Evolutionary conservation across 2,888 invertebrate species (phyloP), one percentile per base, ranked within the genome.

Genomic region (Phaonia tiefii): DNA sequence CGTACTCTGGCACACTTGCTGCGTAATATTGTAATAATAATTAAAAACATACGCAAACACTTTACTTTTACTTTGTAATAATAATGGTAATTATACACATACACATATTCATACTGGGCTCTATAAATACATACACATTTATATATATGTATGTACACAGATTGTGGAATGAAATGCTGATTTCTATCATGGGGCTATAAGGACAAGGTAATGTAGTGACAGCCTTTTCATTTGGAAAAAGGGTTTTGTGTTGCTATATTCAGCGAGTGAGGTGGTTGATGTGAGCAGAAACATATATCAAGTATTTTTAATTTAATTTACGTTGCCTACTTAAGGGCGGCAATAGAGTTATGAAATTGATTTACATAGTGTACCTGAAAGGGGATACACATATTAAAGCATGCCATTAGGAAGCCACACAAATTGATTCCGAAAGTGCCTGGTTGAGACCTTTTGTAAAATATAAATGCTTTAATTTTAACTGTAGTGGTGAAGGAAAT

Each of bases 11-110:
- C n/a, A 25, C n/a, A n/a, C 42, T 10, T 42, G 15, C 22, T 22
- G 1, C 20, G 10, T 42, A 63, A 63, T 63, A 22, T 22, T 80
- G 71, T 77, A 58, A 75, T 75, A 78, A 78, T 81, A 80, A 81
- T 81, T 81, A 81, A 81, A 77, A 81, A 51, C 74, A 73, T 77
- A 80, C 70, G 74, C 71, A 71, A 54, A 71, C 70, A 71, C 74
- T 77, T 77, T 74, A 66, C 70, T 15, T 74, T 66, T 39, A 39
- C 60, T 37, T 60, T 15, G 60, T 37, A 37, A 60, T 60, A 20
- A 74, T 70, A 70, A 37, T 46, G 69, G 51, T 39, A 51, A 37
- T 67, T 67, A 51, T 8, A 31, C 8, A 31, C 31, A 31, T 31
- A 8, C 31, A 31, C 8, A 31, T 31, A 5, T 5, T 31, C 8